A percentile compares a stretch with the other conserved stretches of the same genome.
These are phyloP conservation scores for Diadophis punctatus DNA, from an alignment of 2,113 vertebrate species.

Conservation along the genomic window DNA sequence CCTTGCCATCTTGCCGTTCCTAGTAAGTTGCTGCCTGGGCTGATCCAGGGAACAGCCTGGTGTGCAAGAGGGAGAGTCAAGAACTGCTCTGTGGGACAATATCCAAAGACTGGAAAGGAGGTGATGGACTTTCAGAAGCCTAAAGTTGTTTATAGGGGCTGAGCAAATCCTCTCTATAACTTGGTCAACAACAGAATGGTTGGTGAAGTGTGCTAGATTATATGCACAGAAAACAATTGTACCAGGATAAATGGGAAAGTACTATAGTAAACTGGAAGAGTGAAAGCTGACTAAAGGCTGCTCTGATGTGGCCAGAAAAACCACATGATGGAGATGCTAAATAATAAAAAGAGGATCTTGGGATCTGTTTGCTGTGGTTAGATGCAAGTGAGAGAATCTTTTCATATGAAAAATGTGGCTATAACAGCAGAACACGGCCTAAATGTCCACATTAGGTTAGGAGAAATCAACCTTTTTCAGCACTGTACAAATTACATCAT, in stretches of 20 bases:
- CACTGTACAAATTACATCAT: background rate
- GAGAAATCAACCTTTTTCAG: background rate
- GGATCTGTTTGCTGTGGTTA: background rate
- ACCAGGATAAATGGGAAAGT: background rate
- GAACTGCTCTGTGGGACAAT: background rate
- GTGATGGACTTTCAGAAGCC: background rate
- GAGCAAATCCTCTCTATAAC: background rate
- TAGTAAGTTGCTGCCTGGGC: background rate
- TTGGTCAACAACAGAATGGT: background rate
- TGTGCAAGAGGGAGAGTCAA: background rate
- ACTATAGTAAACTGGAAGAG: background rate
- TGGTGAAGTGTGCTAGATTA: background rate
- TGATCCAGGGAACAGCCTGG: too few species aligned
- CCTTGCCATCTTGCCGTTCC: background rate
- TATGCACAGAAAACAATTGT: background rate
- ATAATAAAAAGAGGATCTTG: background rate
- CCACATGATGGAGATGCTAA: background rate
- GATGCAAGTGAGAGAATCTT: background rate
- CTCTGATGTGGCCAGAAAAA: background rate
- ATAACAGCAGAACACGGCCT: background rate
- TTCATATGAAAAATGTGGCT: background rate
- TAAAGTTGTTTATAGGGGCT: background rate
- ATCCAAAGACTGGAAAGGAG: background rate
- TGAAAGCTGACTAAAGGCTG: background rate
- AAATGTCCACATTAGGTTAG: background rate